Evolutionary conservation across 1,140 invertebrate genomes (phyloP).

Genomic region (Triops cancriformis): DNA sequence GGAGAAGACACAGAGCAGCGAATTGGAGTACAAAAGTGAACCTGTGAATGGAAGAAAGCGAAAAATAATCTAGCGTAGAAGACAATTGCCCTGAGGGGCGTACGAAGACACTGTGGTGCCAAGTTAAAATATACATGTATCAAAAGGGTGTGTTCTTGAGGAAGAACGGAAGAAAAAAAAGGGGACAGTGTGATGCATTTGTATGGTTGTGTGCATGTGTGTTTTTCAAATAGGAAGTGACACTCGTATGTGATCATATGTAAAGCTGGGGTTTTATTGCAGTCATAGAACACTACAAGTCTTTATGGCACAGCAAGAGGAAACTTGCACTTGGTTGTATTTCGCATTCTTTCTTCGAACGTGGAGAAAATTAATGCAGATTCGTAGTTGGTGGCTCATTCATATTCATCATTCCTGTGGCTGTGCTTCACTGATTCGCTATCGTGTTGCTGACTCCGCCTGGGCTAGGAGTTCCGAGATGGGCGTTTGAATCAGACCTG

Average conservation of each 20-base stretch:
- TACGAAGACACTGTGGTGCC: background rate
- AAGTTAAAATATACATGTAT: background rate
- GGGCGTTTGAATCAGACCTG: background rate
- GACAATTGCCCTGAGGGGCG: background rate
- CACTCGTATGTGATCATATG: background rate
- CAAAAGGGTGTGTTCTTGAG: background rate
- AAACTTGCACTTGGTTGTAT: background rate
- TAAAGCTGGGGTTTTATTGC: constrained; percentile 5
- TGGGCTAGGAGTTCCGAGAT: background rate
- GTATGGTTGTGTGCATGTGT: background rate
- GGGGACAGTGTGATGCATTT: background rate
- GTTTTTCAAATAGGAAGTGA: background rate
- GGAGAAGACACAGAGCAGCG: background rate
- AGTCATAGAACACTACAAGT: constrained; percentile 6
- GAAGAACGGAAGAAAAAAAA: too few relatives aligned
- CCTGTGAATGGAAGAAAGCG: background rate
- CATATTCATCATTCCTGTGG: background rate
- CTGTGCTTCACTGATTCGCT: constrained; percentile 4
- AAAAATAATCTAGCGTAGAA: background rate
- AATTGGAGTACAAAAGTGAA: background rate
- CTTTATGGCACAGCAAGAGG: constrained; percentile 8
- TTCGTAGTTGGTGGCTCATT: background rate
- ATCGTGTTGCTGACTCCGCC: background rate
- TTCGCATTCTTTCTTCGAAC: background rate
- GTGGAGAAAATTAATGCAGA: background rate